These are phyloP conservation scores for Salvelinus fontinalis DNA, from an alignment of 2,113 vertebrate genomes.

Conservation along the genomic window DNA sequence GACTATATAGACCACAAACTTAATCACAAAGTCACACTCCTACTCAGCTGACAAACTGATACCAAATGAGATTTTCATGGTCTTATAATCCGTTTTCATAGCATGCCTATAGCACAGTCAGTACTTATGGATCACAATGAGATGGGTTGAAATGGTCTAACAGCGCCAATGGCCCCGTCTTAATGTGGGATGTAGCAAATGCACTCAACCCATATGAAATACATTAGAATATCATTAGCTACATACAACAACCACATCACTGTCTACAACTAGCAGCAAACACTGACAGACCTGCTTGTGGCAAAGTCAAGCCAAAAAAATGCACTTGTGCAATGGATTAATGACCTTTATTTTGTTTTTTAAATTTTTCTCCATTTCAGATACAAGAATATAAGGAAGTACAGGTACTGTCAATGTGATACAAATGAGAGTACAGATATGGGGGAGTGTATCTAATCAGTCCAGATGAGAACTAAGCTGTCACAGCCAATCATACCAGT, in stretches of 20 bases:
- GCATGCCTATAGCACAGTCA: background rate
- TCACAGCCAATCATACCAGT: conserved; percentile 33
- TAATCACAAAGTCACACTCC: conserved; percentile 18
- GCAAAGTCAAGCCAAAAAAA: conserved; percentile 34
- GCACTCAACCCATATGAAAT: background rate
- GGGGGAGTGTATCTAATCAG: too few relatives aligned
- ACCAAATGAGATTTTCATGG: conserved; percentile 38
- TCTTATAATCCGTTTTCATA: conserved; percentile 45
- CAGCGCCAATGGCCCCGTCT: background rate
- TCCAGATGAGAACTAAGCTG: conserved; percentile 16
- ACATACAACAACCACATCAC: background rate
- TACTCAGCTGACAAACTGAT: conserved; percentile 9
- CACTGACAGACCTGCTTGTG: conserved; percentile 21
- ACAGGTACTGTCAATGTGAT: conserved; percentile 24
- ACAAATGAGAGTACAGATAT: conserved; percentile 14
- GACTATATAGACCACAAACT: conserved; percentile 3
- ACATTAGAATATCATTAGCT: background rate
- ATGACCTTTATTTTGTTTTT: conserved; percentile 43
- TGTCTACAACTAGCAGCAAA: conserved; percentile 34
- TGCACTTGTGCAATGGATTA: conserved; percentile 24
- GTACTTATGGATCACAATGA: background rate
- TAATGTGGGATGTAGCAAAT: conserved; percentile 13
- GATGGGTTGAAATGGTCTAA: conserved; percentile 5
- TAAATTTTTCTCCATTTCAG: background rate
- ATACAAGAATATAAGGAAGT: conserved; percentile 41